These are phyloP conservation scores for Prenolepis imparis DNA, from an alignment of 2,888 invertebrate genomes.

Conservation along the genomic window DNA sequence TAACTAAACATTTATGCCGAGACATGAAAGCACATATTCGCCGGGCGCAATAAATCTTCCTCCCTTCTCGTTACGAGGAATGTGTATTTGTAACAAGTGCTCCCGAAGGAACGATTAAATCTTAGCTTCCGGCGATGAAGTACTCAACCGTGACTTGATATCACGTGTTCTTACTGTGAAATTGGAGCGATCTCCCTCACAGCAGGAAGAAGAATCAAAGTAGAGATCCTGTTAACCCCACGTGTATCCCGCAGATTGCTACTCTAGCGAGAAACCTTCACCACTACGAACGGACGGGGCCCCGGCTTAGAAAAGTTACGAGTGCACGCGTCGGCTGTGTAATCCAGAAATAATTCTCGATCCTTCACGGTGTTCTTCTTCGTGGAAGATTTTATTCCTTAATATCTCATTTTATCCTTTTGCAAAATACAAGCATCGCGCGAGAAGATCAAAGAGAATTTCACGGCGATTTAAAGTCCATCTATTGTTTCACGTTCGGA, in stretches of 20 bases:
- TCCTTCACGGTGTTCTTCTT: constrained; percentile 49
- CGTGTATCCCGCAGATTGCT: constrained; percentile 63
- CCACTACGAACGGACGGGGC: constrained; percentile 16
- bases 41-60: constrained; percentile 57
- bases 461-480: neutral
- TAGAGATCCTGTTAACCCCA: constrained; percentile 63
- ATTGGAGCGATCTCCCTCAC: constrained; percentile 67
- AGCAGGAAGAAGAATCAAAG: constrained; percentile 56
- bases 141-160: constrained; percentile 63
- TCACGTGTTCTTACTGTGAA: constrained; percentile 67
- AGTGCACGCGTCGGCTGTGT: constrained; percentile 58
- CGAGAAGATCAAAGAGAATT: constrained; percentile 6
- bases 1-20: constrained; percentile 49
- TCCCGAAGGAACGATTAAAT: constrained; percentile 63
- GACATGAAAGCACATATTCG: constrained; percentile 61
- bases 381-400: constrained; percentile 29
- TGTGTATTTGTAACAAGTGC: constrained; percentile 57
- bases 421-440: neutral
- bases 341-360: constrained; percentile 63
- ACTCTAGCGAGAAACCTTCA: constrained; percentile 43
- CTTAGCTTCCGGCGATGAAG: constrained; percentile 40
- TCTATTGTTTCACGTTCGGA: neutral
- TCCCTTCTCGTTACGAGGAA: constrained; percentile 54
- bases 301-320: constrained; percentile 65
- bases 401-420: constrained; percentile 4